phyloP scores from a whole-genome alignment of 2,888 invertebrate species.

The Eurytoma californica region DNA sequence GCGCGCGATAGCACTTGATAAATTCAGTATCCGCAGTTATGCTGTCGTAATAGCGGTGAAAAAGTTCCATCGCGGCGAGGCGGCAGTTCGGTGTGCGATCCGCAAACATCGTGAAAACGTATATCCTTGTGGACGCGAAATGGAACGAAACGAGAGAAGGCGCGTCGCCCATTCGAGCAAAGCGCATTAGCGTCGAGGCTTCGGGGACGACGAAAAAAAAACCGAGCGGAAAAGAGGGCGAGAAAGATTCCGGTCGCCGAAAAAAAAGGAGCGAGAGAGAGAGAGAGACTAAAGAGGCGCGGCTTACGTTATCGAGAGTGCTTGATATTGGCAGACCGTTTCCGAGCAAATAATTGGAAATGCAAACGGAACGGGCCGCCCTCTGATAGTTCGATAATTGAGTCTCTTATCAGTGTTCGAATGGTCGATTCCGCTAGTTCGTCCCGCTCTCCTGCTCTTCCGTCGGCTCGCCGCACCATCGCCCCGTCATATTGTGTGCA shows the following conservation, averaged over 20 bases:
- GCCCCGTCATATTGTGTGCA: conserved; percentile 24
- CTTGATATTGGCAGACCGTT: conserved; percentile 74
- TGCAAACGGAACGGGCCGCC: conserved; percentile 72
- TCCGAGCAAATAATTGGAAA: conserved; percentile 74
- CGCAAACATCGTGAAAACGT: conserved; percentile 37
- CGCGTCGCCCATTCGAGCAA: conserved; percentile 32
- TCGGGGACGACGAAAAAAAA: conserved; percentile 32
- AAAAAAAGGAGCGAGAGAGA: conserved; percentile 45
- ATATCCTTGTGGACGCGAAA: conserved; percentile 40
- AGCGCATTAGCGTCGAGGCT: conserved; percentile 42
- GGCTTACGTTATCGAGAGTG: conserved; percentile 59
- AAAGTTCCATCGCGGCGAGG: conserved; percentile 5
- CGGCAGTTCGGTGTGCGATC: conserved; percentile 20
- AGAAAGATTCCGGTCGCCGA: conserved; percentile 24
- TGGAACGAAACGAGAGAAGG: conserved; percentile 44
- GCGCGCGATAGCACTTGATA: too few relatives aligned
- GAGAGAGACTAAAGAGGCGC: conserved; percentile 38
- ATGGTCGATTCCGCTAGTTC: conserved; percentile 63
- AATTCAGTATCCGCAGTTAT: too few relatives aligned
- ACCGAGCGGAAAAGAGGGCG: conserved; percentile 1
- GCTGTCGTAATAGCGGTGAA: too few relatives aligned
- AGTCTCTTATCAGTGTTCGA: conserved; percentile 74
- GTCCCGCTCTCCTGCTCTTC: neutral
- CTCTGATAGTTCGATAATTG: conserved; percentile 75
- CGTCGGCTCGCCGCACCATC: neutral